These are phyloP conservation scores for Collichthys lucidus DNA, from an alignment of 2,113 vertebrate genomes.

Conservation along the genomic window DNA sequence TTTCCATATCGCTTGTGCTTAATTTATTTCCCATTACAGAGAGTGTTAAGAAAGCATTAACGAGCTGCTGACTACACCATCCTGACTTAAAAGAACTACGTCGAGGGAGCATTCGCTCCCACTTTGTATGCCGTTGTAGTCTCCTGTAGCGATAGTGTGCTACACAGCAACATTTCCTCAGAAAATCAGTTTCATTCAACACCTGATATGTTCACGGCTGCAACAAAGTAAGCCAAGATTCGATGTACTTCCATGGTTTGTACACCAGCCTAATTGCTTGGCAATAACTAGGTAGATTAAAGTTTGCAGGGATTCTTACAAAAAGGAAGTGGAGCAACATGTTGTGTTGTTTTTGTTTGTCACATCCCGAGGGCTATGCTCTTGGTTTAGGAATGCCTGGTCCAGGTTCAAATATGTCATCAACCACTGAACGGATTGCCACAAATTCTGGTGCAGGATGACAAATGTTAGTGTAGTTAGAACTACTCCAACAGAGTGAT, in stretches of 20 bases:
- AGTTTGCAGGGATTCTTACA: conserved; percentile 3
- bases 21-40: conserved; percentile 77
- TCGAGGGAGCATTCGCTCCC: conserved; percentile 65
- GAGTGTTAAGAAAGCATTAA: conserved; percentile 77
- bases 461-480: neutral
- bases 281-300: neutral
- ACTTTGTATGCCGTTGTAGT: conserved; percentile 69
- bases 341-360: too few species aligned
- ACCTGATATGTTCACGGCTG: conserved; percentile 32
- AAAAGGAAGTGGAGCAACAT: neutral
- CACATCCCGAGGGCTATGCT: too few species aligned
- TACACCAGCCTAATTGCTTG: conserved; percentile 34
- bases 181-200: conserved; percentile 54
- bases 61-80: conserved; percentile 71
- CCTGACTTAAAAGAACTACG: conserved; percentile 67
- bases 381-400: too few species aligned
- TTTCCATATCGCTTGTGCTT: conserved; percentile 63
- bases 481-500: neutral
- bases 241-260: conserved; percentile 20
- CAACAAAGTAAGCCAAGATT: conserved; percentile 25
- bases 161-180: conserved; percentile 56
- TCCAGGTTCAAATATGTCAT: too few species aligned
- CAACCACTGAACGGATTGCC: too few species aligned
- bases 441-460: too few species aligned
- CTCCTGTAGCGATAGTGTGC: conserved; percentile 52